A percentile compares a stretch with the other conserved stretches of the same genome.
Evolutionary conservation across 2,113 vertebrate species (phyloP).

Genomic region (Oceanites oceanicus): DNA sequence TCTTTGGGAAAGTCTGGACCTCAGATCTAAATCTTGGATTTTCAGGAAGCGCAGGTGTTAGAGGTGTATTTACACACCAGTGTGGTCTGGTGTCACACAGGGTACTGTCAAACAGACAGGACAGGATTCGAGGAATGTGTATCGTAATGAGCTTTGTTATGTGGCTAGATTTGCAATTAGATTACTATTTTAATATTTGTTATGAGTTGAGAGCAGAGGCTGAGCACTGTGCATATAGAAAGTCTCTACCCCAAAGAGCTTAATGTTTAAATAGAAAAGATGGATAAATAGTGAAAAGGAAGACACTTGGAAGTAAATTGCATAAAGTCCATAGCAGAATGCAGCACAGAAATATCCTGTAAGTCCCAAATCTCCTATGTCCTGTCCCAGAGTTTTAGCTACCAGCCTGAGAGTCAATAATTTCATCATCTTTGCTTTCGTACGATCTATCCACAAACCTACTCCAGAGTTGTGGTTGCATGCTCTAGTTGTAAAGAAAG

Average conservation of each 20-base stretch:
- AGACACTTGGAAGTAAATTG: background rate
- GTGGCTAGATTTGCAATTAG: background rate
- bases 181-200: background rate
- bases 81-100: background rate
- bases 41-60: background rate
- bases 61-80: background rate
- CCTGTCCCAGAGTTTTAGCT: background rate
- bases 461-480: background rate
- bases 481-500: background rate
- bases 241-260: background rate
- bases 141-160: background rate
- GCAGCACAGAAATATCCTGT: background rate
- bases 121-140: background rate
- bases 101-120: background rate
- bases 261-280: slow-evolving; percentile 42
- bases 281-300: slow-evolving; percentile 32
- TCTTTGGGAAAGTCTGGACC: background rate
- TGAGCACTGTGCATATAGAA: background rate
- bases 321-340: slow-evolving; percentile 31
- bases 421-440: background rate
- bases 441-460: background rate
- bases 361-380: background rate
- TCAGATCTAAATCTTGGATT: background rate
- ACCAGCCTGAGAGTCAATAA: background rate
- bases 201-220: background rate